Evolutionary conservation across 2,888 invertebrate species (phyloP), one percentile per base, ranked within the genome.

Genomic region (Taenaris catops): DNA sequence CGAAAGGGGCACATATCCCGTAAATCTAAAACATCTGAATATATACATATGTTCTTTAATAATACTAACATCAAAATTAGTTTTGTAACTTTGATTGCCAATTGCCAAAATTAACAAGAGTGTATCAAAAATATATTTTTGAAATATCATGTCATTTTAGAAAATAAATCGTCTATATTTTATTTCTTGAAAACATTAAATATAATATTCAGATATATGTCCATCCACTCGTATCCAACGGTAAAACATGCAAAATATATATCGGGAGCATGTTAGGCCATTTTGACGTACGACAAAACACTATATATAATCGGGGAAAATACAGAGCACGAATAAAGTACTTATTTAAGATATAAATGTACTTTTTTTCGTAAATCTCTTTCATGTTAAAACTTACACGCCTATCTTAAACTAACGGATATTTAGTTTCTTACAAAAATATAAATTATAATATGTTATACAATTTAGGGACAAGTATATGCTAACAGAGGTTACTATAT

Each of bases 341-440:
- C 8, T 6, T 19, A 20, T n/a, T 17, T 10, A 25, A 8, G 11
- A 32, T 31, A 41, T 34, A 44, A 44, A 38, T 43, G 40, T 37
- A 34, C 18, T 34, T 17, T 25, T 10, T n/a, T n/a, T n/a, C n/a
- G 4, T 39, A 29, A 40, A 36, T 34, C 23, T 35, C 26, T 24
- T 38, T 24, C n/a, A n/a, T n/a, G n/a, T n/a, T 44, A 32, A 40
- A 44, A 32, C 43, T 37, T 37, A 39, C 34, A 23, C n/a, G 4
- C 6, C 11, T 34, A 34, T 19, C 34, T 34, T 34, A 38, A 38
- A 23, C 25, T 34, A 27, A 32, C 4, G 33, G 16, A 25, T 37
- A 23, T 21, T 34, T 34, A 25, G n/a, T 35, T 27, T 26, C 27
- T 27, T 42, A 38, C 31, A 42, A 42, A 42, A 41, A 41, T 41